A percentile compares a stretch with the other conserved stretches of the same genome.
Conservation (phyloP, 2,888 invertebrate species). For the Eristalis arbustorum region DNA sequence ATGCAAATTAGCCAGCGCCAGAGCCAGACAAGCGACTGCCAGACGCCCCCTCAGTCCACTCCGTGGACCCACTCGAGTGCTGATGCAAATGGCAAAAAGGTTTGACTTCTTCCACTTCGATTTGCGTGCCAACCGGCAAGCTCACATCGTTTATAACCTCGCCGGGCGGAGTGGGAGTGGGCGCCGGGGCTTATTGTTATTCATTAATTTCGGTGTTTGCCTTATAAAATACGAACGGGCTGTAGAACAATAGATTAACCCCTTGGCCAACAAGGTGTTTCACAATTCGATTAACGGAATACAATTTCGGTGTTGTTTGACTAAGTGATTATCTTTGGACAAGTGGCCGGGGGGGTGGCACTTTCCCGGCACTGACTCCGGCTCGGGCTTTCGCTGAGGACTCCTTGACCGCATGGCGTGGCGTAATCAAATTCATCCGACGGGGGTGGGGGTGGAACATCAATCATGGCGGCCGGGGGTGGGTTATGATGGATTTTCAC, state of each 20-base stretch:
- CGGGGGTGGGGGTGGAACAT: neutral
- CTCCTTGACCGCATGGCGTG: conserved; percentile 30
- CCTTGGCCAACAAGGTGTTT: conserved; percentile 69
- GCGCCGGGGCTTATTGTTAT: conserved; percentile 75
- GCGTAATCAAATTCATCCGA: neutral
- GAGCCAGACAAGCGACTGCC: conserved; percentile 10
- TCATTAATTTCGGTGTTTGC: conserved; percentile 79
- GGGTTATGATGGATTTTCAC: neutral
- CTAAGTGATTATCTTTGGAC: conserved; percentile 58
- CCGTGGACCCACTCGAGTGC: conserved; percentile 35
- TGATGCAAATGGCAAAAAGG: conserved; percentile 41
- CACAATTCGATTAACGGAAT: conserved; percentile 70
- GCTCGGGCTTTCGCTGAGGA: conserved; percentile 13
- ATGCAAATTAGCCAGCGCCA: conserved; percentile 75
- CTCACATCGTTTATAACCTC: conserved; percentile 49
- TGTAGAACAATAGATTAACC: conserved; percentile 68
- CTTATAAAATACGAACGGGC: conserved; percentile 74
- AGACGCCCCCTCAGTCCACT: neutral
- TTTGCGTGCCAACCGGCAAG: conserved; percentile 31
- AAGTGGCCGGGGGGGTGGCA: conserved; percentile 24
- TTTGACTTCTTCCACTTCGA: conserved; percentile 63
- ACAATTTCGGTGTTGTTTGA: conserved; percentile 69
- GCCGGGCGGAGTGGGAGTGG: neutral
- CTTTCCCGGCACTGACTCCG: neutral
- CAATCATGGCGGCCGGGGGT: neutral